Base-by-base conservation (phyloP, 2,113 vertebrate species). In the Otocyon megalotis region DNA sequence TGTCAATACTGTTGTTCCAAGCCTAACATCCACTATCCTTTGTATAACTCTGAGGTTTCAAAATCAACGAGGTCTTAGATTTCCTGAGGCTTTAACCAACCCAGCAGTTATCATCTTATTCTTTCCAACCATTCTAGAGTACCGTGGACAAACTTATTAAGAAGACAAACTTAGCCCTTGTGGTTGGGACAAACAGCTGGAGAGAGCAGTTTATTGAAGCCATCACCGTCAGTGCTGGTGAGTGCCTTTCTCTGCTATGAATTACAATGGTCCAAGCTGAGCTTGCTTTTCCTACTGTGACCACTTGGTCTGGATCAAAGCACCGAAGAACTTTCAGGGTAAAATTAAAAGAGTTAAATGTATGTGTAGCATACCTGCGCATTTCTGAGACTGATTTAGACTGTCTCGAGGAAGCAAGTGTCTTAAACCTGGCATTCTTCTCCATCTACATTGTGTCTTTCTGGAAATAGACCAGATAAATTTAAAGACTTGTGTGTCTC, bases 71-170 rank as follows among this genome's bases (percentile, higher is more conserved):
- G 1, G 17, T 13, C 8, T 81, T 83, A 58, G 65, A 72, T 74
- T 97, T 97, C 95, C 88, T 0, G 2, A 79, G 81, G 60, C 74
- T 84, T 3, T 0, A 50, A 54, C 35, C 53, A 94, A 79, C 30
- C 28, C 15, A 72, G 67, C 63, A 67, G 28, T 97, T 76, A 77
- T 97, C 15, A 74, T 97, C 22, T 93, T 69, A 83, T 96, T 85
- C 94, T 69, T 83, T 3, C 96, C 93, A 96, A 35, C 94, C 76
- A 98, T 94, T 97, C 81, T 98, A 99, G 99, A 99, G 98, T 96
- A 99, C 99, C 0, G 99, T 99, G 97, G 99, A 99, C 97, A 99
- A 99, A 98, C 99, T 99, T 94, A 99, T 99, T 89, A 99, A 99
- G 99, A 99, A 99, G 98, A 99, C 99, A 1, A 99, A 99, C 98